Evolutionary conservation across 2,797 vertebrate genomes (phyloP), one percentile per base, ranked within the genome.

Genomic region (Parauchenoglanis punctatus): DNA sequence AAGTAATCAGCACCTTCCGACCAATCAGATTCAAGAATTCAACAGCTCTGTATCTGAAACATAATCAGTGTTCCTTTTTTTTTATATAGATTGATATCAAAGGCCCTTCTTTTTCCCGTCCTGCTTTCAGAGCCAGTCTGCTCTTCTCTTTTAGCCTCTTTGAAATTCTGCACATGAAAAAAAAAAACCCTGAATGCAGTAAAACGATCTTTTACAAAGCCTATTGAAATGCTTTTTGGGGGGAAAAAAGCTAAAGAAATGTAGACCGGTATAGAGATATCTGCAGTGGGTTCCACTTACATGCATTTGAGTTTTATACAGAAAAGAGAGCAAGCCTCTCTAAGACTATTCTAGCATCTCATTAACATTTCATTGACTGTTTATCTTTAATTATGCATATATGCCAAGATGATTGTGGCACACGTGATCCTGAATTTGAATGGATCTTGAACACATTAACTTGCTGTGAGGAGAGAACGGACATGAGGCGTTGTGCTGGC

Each of bases 321-420:
- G 31, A 17, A n/a, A 49, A 65, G 40, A 49, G 25, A 28, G 23
- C 56, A 25, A 40, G 54, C 28, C 10, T 80, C 54, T 25, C 20
- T 25, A 46, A n/a, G n/a, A 23, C 46, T 20, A 31, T 56, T 25
- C 52, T 28, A 58, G 40, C 8, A 28, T 49, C 70, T 13, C 10
- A 70, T 70, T 70, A 56, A 54, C 49, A 23, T 31, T 68, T 68
- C n/a, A 23, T 40, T 81, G n/a, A 35, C 46, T 20, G 13, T 46
- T 65, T 49, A 18, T 82, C 40, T 78, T 87, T 76, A 77, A 83
- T 76, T 87, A 68, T 77, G 54, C 58, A 54, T 65, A 75, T 40
- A 58, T 76, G 59, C 61, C 72, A 35, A 68, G 40, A 77, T 78
- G 28, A 81, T 81, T 86, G 58, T 54, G 61, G 59, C 59, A 77